These are phyloP conservation scores for Trissoscelio sp. DNA, from an alignment of 2,888 invertebrate species.

Conservation along the genomic window DNA sequence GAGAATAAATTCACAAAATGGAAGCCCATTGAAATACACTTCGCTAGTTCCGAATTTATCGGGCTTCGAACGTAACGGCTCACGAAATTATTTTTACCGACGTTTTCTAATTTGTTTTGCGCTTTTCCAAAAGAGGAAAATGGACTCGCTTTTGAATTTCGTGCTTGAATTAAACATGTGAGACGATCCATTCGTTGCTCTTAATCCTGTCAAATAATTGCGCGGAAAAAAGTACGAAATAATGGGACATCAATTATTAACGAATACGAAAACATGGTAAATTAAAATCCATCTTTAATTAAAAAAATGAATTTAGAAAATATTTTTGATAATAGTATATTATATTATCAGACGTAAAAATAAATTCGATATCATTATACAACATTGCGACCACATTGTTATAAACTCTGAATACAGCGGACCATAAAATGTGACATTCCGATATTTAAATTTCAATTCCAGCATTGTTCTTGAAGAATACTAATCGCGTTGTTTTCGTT, in stretches of 20 bases:
- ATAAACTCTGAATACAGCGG: too few relatives aligned
- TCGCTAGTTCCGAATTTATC: conserved; percentile 7
- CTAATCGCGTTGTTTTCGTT: background rate
- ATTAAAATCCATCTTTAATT: too few relatives aligned
- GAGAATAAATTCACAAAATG: conserved; percentile 2
- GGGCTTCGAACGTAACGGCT: conserved; percentile 17
- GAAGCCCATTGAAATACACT: background rate
- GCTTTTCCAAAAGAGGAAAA: background rate
- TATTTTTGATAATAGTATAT: too few relatives aligned
- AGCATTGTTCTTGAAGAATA: conserved; percentile 11
- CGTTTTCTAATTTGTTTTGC: background rate
- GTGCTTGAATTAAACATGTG: background rate
- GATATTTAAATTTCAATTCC: conserved; percentile 22
- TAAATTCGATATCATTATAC: too few relatives aligned
- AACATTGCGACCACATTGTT: too few relatives aligned
- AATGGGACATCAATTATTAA: background rate
- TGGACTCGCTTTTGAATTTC: background rate
- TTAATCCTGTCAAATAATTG: background rate
- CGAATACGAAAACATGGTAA: too few relatives aligned
- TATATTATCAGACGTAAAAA: too few relatives aligned
- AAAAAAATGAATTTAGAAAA: too few relatives aligned
- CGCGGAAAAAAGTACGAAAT: background rate
- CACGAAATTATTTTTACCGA: conserved; percentile 13
- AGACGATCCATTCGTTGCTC: background rate
- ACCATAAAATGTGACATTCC: conserved; percentile 14